Conservation (phyloP, 2,888 invertebrate species). For the Scaptomyza caliginosa region DNA sequence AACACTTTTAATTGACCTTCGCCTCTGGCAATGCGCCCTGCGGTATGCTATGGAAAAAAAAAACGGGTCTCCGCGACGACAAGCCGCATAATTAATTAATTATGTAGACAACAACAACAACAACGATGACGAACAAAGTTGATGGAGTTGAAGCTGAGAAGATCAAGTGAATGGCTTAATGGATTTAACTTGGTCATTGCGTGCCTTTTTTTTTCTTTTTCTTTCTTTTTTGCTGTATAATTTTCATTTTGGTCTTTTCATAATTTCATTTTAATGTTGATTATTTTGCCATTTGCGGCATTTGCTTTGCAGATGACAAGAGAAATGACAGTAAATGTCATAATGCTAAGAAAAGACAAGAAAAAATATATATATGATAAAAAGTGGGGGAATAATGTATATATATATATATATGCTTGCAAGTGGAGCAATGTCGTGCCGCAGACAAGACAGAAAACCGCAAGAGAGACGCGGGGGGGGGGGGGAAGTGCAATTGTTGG, state of each 20-base stretch:
- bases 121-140: constrained; percentile 7
- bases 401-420: constrained; percentile 44
- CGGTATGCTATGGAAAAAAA: constrained; percentile 36
- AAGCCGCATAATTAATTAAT: constrained; percentile 51
- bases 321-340: constrained; percentile 61
- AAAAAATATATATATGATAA: not conserved
- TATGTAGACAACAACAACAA: constrained; percentile 31
- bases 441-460: constrained; percentile 56
- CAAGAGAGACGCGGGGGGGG: constrained; percentile 39
- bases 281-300: constrained; percentile 59
- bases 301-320: constrained; percentile 54
- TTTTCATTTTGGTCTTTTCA: constrained; percentile 21
- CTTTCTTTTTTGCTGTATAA: constrained; percentile 22
- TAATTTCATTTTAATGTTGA: constrained; percentile 61
- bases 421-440: constrained; percentile 78
- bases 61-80: constrained; percentile 23
- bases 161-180: constrained; percentile 52
- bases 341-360: constrained; percentile 28
- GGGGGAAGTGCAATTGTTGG: constrained; percentile 17
- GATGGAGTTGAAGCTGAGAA: constrained; percentile 1
- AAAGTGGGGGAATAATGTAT: not conserved
- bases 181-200: constrained; percentile 72
- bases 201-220: constrained; percentile 51
- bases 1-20: constrained; percentile 74
- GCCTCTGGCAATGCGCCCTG: constrained; percentile 47